These are phyloP conservation scores for Tolypeutes matacus DNA, from an alignment of 2,797 vertebrate genomes.

Conservation along the genomic window DNA sequence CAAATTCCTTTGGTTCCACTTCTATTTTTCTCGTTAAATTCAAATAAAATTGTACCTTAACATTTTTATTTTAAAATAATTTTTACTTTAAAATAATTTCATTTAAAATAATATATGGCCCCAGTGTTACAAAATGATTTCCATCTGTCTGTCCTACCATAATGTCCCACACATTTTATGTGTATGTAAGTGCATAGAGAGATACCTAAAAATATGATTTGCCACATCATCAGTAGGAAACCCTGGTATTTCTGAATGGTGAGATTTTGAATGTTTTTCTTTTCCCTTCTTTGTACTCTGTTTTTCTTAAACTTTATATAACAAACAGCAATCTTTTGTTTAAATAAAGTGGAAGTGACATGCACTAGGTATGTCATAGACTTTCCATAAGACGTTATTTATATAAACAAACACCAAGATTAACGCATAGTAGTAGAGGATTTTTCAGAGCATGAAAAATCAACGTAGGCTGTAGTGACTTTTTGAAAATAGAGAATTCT, in stretches of 20 bases:
- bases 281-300: neutral
- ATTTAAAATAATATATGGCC: neutral
- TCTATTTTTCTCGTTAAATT: constrained; percentile 37
- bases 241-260: neutral
- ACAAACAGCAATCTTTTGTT: neutral
- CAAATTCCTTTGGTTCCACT: neutral
- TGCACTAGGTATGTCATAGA: neutral
- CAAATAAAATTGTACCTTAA: neutral
- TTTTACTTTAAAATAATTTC: too few relatives aligned
- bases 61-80: constrained; percentile 31
- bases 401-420: neutral
- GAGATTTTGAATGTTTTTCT: neutral
- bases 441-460: neutral
- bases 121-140: neutral
- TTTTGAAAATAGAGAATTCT: neutral
- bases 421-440: fast-evolving
- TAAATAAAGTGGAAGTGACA: neutral
- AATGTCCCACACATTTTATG: neutral
- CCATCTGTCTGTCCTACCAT: neutral
- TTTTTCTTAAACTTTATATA: constrained; percentile 6
- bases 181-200: neutral
- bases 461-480: too few relatives aligned
- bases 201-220: neutral
- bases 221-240: neutral
- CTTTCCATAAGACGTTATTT: neutral